phyloP scores from a whole-genome alignment of 2,888 invertebrate species.

The Buathra laborator region DNA sequence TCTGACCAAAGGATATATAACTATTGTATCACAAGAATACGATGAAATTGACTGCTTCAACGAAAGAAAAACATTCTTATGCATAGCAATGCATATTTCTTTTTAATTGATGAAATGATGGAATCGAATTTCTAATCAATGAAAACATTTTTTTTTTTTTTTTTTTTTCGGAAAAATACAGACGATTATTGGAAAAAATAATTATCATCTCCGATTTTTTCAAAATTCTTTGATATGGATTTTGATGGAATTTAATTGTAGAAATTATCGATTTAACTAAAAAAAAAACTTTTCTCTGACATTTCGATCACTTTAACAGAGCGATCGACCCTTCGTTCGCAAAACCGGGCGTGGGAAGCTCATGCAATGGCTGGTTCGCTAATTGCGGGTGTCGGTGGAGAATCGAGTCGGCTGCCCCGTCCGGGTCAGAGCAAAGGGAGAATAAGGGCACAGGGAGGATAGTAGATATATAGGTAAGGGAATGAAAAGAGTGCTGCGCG shows the following conservation, averaged over 20 bases:
- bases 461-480: slow-evolving; percentile 33
- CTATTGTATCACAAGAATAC: background rate
- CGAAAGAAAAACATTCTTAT: background rate
- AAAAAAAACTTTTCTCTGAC: background rate
- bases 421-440: slow-evolving; percentile 42
- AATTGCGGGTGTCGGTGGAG: slow-evolving; percentile 79
- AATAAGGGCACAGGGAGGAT: slow-evolving; percentile 27
- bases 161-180: no score
- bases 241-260: background rate
- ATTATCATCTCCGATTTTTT: background rate
- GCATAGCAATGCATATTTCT: background rate
- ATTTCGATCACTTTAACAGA: background rate
- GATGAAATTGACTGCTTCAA: background rate
- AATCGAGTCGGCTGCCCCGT: slow-evolving; percentile 57
- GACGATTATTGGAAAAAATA: background rate
- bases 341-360: slow-evolving; percentile 71
- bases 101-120: background rate
- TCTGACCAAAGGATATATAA: background rate
- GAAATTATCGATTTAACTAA: no score
- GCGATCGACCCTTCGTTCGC: slow-evolving; percentile 30
- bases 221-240: background rate
- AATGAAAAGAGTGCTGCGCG: slow-evolving; percentile 43
- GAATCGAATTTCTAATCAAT: background rate
- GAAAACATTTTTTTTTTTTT: background rate
- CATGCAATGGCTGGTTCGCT: slow-evolving; percentile 75